Percentiles rank a stretch among this genome's conserved stretches.
Evolutionary conservation across 1,140 invertebrate species (phyloP).

Genomic region (Carcinoscorpius rotundicauda): DNA sequence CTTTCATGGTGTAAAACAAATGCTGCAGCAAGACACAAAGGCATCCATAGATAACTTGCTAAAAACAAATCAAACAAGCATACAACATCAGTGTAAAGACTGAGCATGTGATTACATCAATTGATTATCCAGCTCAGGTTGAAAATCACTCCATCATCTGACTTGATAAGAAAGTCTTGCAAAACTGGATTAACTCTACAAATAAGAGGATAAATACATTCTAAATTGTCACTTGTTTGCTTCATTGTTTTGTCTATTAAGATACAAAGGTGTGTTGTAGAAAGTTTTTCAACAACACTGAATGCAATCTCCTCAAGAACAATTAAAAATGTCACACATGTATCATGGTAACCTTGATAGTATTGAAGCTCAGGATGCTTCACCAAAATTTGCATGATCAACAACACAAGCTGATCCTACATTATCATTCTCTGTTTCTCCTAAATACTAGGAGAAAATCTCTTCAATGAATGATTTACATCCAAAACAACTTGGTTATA

Average conservation of each 20-base stretch:
- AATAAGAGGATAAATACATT: constrained; percentile 76
- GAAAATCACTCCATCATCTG: constrained; percentile 89
- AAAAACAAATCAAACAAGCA: constrained; percentile 93
- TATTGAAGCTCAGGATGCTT: constrained; percentile 75
- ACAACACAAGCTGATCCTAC: constrained; percentile 71
- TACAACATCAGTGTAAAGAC: constrained; percentile 75
- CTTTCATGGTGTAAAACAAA: constrained; percentile 63
- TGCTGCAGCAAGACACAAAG: constrained; percentile 83
- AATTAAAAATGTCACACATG: constrained; percentile 88
- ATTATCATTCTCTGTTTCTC: constrained; percentile 61
- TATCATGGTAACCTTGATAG: constrained; percentile 97
- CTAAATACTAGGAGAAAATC: constrained; percentile 78
- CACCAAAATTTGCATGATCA: constrained; percentile 76
- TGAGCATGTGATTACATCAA: constrained; percentile 93
- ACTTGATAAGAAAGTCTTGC: constrained; percentile 61
- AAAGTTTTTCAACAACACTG: constrained; percentile 69
- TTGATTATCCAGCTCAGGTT: constrained; percentile 92
- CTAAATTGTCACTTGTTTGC: constrained; percentile 70
- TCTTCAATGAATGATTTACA: constrained; percentile 70
- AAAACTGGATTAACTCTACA: constrained; percentile 54
- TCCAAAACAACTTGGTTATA: constrained; percentile 88
- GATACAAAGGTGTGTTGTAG: constrained; percentile 65
- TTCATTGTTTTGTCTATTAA: constrained; percentile 93
- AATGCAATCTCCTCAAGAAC: constrained; percentile 75
- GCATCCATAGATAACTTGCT: constrained; percentile 71